These are phyloP conservation scores for Ctenopoma multispine DNA, from an alignment of 2,797 vertebrate genomes.

Conservation along the genomic window DNA sequence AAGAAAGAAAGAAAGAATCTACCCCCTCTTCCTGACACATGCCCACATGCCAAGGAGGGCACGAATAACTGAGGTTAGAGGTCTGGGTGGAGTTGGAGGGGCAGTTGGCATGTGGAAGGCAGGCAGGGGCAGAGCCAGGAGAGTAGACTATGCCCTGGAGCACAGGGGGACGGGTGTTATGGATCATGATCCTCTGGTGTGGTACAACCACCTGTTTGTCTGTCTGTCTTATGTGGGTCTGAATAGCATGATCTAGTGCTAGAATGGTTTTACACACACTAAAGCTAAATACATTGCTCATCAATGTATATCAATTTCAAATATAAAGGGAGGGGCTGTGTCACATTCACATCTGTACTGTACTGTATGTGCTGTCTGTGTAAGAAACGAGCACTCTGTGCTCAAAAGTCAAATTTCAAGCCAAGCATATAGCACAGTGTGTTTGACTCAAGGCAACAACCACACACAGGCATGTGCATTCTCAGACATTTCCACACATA, in stretches of 20 bases:
- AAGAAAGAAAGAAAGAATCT: background rate
- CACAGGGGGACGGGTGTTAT: constrained; percentile 68
- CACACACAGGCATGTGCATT: constrained; percentile 33
- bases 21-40: constrained; percentile 58
- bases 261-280: too few relatives aligned
- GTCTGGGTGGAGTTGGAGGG: constrained; percentile 60
- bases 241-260: too few relatives aligned
- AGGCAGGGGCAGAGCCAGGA: constrained; percentile 74
- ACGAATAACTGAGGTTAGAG: constrained; percentile 76
- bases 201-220: constrained; percentile 77
- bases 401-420: constrained; percentile 33
- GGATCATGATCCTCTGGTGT: constrained; percentile 70
- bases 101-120: constrained; percentile 69
- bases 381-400: constrained; percentile 40
- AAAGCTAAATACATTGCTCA: too few relatives aligned
- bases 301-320: too few relatives aligned
- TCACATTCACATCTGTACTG: constrained; percentile 37
- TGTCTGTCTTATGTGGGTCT: constrained; percentile 72
- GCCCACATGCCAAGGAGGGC: constrained; percentile 72
- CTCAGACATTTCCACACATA: constrained; percentile 45
- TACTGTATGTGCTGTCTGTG: constrained; percentile 12
- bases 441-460: constrained; percentile 41
- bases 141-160: constrained; percentile 71
- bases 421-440: constrained; percentile 20
- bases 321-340: background rate